A percentile compares a stretch with the other conserved stretches of the same genome.
phyloP scores from a whole-genome alignment of 2,113 vertebrate species.

The Amphiprion ocellaris region DNA sequence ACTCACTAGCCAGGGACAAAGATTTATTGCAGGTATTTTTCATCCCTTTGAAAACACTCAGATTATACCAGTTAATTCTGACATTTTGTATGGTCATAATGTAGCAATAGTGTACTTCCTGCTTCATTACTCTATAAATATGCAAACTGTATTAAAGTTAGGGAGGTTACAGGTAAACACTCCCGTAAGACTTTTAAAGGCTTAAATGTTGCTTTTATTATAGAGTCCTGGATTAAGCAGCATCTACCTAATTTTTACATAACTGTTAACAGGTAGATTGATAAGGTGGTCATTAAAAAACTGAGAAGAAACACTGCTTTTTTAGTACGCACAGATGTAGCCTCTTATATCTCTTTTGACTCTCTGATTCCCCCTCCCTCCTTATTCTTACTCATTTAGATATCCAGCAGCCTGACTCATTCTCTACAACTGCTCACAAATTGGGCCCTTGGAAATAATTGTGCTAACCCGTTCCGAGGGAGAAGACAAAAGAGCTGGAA shows the following conservation, averaged over 20 bases:
- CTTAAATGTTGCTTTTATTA: background rate
- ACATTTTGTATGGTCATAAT: background rate
- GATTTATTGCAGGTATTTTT: constrained; percentile 22
- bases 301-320: constrained; percentile 21
- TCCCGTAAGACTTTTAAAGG: background rate
- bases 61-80: constrained; percentile 18
- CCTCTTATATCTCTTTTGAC: constrained; percentile 34
- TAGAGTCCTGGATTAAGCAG: background rate
- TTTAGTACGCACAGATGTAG: constrained; percentile 10
- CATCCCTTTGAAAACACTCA: constrained; percentile 7
- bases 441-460: constrained; percentile 76
- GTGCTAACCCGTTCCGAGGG: constrained; percentile 70
- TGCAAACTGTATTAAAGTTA: background rate
- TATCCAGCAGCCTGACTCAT: constrained; percentile 58
- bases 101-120: background rate
- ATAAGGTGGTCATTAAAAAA: background rate
- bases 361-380: constrained; percentile 32
- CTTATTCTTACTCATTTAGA: constrained; percentile 52
- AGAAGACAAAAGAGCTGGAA: constrained; percentile 75
- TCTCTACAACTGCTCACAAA: constrained; percentile 66
- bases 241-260: background rate
- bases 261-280: background rate
- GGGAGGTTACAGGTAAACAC: background rate
- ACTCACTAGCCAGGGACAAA: constrained; percentile 61
- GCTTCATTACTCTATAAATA: background rate